phyloP scores from a whole-genome alignment of 1,140 invertebrate species.

The Planococcus citri region DNA sequence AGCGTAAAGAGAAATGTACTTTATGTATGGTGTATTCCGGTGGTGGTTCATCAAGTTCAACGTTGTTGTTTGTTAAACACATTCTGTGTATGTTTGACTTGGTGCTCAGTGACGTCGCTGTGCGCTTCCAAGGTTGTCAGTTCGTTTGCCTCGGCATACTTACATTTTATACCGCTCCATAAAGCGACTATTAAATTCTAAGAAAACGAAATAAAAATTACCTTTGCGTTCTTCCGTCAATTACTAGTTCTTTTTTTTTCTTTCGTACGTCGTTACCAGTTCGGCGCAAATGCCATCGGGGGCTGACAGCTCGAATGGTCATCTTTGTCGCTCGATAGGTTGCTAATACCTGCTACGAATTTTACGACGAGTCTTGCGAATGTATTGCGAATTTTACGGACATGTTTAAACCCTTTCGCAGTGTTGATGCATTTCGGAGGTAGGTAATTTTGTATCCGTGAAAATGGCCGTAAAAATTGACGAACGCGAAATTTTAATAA shows the following conservation, averaged over 20 bases:
- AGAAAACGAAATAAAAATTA: background rate
- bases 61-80: background rate
- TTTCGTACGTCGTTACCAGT: too few species aligned
- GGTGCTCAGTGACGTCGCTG: background rate
- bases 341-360: background rate
- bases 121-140: background rate
- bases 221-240: constrained; percentile 1
- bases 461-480: constrained; percentile 7
- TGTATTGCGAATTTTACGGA: background rate
- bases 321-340: background rate
- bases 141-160: constrained; percentile 5
- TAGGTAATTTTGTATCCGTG: constrained; percentile 1
- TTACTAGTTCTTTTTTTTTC: too few species aligned
- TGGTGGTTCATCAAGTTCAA: constrained; percentile 6
- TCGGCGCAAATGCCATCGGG: background rate
- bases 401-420: background rate
- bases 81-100: background rate
- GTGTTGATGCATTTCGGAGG: background rate
- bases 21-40: background rate
- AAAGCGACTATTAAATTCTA: background rate
- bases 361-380: background rate
- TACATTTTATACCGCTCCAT: background rate
- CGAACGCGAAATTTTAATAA: background rate
- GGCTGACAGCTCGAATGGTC: background rate
- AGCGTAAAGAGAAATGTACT: background rate